Conservation (phyloP, 2,797 vertebrate species). For the Epinephelus awoara region DNA sequence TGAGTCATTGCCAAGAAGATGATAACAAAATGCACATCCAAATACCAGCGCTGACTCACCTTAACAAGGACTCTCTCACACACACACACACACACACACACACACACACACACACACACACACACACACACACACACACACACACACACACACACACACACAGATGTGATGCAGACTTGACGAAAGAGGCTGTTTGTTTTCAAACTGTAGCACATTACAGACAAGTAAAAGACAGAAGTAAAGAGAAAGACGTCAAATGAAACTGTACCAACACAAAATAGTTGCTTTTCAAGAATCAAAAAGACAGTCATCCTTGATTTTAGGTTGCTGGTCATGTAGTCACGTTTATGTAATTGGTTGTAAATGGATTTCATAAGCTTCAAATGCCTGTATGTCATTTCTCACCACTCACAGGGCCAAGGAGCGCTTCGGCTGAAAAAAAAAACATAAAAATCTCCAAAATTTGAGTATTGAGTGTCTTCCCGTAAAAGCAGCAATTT, state of each 20-base stretch:
- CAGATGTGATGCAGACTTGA: conserved; percentile 39
- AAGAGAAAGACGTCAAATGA: conserved; percentile 15
- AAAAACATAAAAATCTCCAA: background rate
- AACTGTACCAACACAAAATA: conserved; percentile 10
- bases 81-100: background rate
- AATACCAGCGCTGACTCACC: conserved; percentile 31
- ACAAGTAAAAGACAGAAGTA: background rate
- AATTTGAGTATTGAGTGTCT: background rate
- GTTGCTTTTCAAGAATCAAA: background rate
- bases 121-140: background rate
- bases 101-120: background rate
- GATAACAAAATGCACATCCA: conserved; percentile 25
- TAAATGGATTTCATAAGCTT: conserved; percentile 19
- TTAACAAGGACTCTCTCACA: background rate
- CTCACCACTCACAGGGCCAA: background rate
- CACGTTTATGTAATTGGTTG: background rate
- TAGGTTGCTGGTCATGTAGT: background rate
- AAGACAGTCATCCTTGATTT: conserved; percentile 9
- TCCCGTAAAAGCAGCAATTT: background rate
- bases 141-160: background rate
- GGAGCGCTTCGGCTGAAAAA: background rate
- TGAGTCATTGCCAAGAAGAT: conserved; percentile 17
- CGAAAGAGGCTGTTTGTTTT: conserved; percentile 27
- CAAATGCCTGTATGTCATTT: background rate
- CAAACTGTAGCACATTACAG: conserved; percentile 15